Conservation (phyloP, 2,888 invertebrate genomes). For the Hypomecis punctinalis region DNA sequence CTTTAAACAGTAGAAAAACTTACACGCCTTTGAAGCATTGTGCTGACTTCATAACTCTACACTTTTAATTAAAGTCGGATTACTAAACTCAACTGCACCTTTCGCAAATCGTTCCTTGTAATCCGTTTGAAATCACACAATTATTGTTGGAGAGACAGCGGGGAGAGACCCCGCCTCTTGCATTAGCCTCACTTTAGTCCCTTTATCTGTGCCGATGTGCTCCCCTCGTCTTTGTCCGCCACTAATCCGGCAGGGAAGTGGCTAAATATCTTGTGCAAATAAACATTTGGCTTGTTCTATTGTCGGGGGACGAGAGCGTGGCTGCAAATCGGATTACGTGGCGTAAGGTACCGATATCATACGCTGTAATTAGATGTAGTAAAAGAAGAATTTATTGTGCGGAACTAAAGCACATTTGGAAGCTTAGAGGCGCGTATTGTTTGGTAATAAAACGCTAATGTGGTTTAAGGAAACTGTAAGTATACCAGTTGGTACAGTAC, state of each 20-base stretch:
- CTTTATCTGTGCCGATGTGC: constrained; percentile 68
- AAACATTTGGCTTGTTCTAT: constrained; percentile 79
- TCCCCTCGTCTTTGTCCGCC: constrained; percentile 74
- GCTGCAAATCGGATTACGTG: constrained; percentile 79
- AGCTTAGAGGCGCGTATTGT: constrained; percentile 30
- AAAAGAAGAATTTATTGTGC: constrained; percentile 62
- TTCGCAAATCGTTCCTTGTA: constrained; percentile 54
- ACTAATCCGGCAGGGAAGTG: constrained; percentile 82
- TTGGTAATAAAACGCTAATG: constrained; percentile 12
- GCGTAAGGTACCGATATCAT: constrained; percentile 70
- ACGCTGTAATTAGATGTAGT: constrained; percentile 68
- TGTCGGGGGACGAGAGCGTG: constrained; percentile 72
- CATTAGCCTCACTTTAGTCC: constrained; percentile 69
- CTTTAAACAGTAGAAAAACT: background rate
- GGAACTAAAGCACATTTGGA: constrained; percentile 40
- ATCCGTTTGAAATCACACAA: constrained; percentile 74
- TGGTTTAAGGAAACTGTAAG: background rate
- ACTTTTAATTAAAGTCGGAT: constrained; percentile 47
- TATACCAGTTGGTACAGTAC: background rate
- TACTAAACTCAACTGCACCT: constrained; percentile 42
- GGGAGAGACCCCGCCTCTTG: constrained; percentile 70
- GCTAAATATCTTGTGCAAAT: constrained; percentile 85
- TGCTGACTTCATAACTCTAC: constrained; percentile 27
- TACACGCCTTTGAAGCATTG: background rate
- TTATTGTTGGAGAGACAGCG: constrained; percentile 62